Base-by-base conservation (phyloP, 2,888 invertebrate species). In the Apoderus coryli region DNA sequence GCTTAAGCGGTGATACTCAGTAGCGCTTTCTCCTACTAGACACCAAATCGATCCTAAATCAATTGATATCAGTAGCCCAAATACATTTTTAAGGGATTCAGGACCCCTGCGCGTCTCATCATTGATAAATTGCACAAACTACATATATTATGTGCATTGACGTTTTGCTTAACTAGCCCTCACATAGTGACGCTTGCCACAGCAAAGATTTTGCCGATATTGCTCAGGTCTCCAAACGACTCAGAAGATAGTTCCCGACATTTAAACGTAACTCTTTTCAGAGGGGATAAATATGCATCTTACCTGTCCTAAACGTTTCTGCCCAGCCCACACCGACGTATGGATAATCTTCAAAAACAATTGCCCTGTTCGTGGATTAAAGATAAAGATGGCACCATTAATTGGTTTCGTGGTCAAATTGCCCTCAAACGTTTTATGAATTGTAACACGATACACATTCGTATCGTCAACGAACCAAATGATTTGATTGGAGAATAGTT, bases 401-500 rank as follows among this genome's bases (percentile, higher is more conserved):
- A 98, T 98, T 0, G 98, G 98, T 57, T 98, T 98, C 0, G 98
- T 98, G 0, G 98, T 99, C 54, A 99, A 67, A 56, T 95, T 95
- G 31, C 98, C 98, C 57, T 98, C 98, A 59, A 99, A 98, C 0
- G 98, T 99, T 66, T 98, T 98, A 67, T 98, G 98, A 49, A 98
- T 98, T 1, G 98, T 98, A 13, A 99, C 98, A 41, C 98, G 74
- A 62, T 98, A 98, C 14, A 99, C 98, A 57, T 98, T 98, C 0
- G 98, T 99, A 57, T 99, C 98, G 53, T 98, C 98, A 7, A 98
- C 96, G 60, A 98, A 98, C 98, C 98, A 98, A 61, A 99, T 99
- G 50, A 99, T 99, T 62, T 98, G 98, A 63, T 98, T 99, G n/a
- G 92, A 93, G 67, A 99, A 98, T 29, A 99, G 64, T 59, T 98